Base-by-base conservation (phyloP, 2,113 vertebrate genomes). In the Nothoprocta pentlandii region DNA sequence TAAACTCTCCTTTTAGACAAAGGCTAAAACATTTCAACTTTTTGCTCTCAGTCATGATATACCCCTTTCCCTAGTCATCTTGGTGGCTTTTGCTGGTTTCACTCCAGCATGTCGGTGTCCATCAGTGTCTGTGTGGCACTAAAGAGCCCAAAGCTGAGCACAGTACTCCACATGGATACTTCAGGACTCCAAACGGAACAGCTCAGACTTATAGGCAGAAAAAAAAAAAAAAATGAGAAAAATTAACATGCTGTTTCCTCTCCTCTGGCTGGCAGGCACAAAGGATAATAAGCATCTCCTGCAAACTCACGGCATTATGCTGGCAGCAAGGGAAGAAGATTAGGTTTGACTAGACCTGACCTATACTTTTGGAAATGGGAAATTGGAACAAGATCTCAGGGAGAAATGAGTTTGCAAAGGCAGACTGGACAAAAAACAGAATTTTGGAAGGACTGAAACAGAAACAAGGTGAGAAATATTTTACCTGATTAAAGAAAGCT, bases 371-470 rank as follows among this genome's bases (percentile, higher is more conserved):
- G 12, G 39, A 82, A 92, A 20, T 46, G 5, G 26, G 42, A 94
- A 28, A 83, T 9, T 34, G 59, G 8, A 23, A 78, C 26, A 44
- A 88, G 47, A 89, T 51, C 46, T 71, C 73, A 80, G 59, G 58
- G 75, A 89, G 67, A 83, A 89, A 83, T 2, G 15, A 12, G 16
- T 70, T 81, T 89, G 80, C 30, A 69, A 53, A 91, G 86, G 76
- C 25, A 69, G 53, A 91, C 70, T 73, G 69, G 86, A 91, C 92
- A 96, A 96, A 96, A 94, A 96, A 77, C 59, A 96, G 90, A 95
- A 92, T 80, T 81, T 22, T 51, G 22, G 16, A 58, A 64, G 47
- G 47, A 86, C 6, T 36, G 80, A 26, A 58, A 92, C 80, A 93
- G 53, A 86, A 94, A 96, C 85, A 86, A 84, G 36, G 58, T 64